Evolutionary conservation across 1,140 invertebrate genomes (phyloP), one percentile per base, ranked within the genome.

Genomic region (Plodia interpunctella): DNA sequence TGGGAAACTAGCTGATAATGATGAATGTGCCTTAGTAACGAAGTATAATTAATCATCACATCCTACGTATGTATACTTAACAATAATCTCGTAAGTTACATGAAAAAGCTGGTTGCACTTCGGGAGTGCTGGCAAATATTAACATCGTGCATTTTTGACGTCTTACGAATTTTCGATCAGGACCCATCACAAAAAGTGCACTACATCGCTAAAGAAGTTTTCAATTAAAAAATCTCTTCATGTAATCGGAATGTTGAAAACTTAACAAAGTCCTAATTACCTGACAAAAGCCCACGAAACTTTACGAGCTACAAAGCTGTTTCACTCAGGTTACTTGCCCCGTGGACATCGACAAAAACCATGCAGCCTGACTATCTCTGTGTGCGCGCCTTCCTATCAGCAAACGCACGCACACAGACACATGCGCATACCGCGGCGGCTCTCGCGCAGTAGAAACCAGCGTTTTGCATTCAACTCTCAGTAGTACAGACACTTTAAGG

Each of bases 321-420:
- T 9, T 62, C 35, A 58, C 63, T 80, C 58, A 76, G 76, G 80
- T 81, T 87, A 87, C 75, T 86, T 88, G 86, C 86, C 86, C 86
- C 74, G 83, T 87, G 86, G 86, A 87, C 83, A 88, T 88, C 81
- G 76, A 88, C 86, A 88, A 88, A 88, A 88, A 88, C 86, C 83
- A 79, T 87, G 82, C 81, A 85, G 80, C 77, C 76, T 80, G 68
- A 60, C 17, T 49, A 11, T 54, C 4, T 9, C 0, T 66, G 78
- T 87, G 80, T 84, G 78, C 30, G 72, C 76, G 56, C 53, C 52
- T 30, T 21, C 49, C 28, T 70, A 68, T 72, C 35, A 13, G 54
- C 55, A 65, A 21, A 60, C 35, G 35, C 71, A 75, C 78, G 44
- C 85, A 82, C 73, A 82, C 76, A 73, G 3, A 2, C 57, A 55